Conservation (phyloP, 2,113 vertebrate genomes). For the Spea multiplicata region DNA sequence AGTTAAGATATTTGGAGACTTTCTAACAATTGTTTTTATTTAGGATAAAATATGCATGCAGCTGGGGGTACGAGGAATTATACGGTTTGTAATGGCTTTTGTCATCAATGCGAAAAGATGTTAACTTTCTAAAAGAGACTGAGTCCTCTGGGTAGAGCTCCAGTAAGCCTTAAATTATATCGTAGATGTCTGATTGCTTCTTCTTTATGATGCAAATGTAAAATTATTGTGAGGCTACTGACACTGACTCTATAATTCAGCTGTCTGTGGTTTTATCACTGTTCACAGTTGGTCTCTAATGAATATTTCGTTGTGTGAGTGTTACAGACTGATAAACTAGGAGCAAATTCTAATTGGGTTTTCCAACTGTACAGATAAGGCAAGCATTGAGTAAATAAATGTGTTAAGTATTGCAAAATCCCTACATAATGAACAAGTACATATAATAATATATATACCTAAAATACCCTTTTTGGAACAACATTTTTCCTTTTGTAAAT, state of each 20-base stretch:
- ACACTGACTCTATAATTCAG: constrained; percentile 65
- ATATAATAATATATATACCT: not conserved
- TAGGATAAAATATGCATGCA: too few species aligned
- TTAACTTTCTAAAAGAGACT: constrained; percentile 34
- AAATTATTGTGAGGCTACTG: constrained; percentile 57
- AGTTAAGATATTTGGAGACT: too few species aligned
- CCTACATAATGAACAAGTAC: constrained; percentile 7
- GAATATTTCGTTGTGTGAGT: constrained; percentile 67
- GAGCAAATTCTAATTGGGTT: constrained; percentile 71
- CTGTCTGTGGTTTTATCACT: constrained; percentile 70
- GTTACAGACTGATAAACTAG: constrained; percentile 71
- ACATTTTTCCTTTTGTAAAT: too few species aligned
- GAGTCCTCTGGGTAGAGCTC: constrained; percentile 50
- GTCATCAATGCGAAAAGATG: too few species aligned
- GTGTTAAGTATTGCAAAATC: constrained; percentile 28
- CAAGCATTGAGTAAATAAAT: constrained; percentile 21
- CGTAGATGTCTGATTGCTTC: constrained; percentile 62
- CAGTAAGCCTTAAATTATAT: constrained; percentile 56
- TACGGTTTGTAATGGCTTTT: too few species aligned
- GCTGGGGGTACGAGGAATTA: too few species aligned
- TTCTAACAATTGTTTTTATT: too few species aligned
- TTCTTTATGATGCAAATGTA: constrained; percentile 68
- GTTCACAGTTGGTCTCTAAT: constrained; percentile 67
- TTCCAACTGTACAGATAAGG: constrained; percentile 61
- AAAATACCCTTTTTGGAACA: not conserved